Evolutionary conservation across 64 coral and sea anemone species (phyloP).

Genomic region (Montipora capricornis): DNA sequence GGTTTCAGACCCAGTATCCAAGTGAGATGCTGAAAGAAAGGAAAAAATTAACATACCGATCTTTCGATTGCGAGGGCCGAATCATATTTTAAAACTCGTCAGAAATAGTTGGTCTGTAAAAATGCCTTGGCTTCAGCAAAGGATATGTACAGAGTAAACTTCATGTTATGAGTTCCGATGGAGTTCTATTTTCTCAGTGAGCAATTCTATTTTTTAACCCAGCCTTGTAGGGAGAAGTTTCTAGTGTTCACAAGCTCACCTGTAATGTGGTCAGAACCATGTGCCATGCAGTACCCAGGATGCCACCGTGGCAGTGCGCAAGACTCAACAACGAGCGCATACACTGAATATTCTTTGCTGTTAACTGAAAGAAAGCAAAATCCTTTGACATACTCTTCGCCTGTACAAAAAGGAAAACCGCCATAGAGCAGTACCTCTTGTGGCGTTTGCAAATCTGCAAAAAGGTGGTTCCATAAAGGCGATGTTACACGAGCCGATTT

Average conservation of each 20-base stretch:
- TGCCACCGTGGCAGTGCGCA: slow-evolving; percentile 95
- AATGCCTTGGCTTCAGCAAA: too few species aligned
- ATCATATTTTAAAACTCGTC: too few species aligned
- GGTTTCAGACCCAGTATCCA: slow-evolving; percentile 97
- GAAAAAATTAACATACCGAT: neutral
- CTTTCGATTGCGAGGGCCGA: too few species aligned
- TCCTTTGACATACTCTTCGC: neutral
- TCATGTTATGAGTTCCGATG: neutral
- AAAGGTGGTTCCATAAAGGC: too few species aligned
- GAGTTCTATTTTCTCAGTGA: neutral
- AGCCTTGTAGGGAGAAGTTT: neutral
- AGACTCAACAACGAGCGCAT: slow-evolving; percentile 93
- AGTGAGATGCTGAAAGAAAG: slow-evolving; percentile 78
- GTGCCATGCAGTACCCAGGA: slow-evolving; percentile 92
- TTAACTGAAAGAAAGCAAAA: slow-evolving; percentile 67
- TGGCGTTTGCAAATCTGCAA: neutral
- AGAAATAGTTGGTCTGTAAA: too few species aligned
- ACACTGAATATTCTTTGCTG: slow-evolving; percentile 96
- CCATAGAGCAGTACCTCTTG: neutral
- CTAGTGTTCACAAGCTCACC: slow-evolving; percentile 29
- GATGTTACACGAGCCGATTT: too few species aligned
- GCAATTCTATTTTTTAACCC: too few species aligned
- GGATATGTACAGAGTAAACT: neutral
- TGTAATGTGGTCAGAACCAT: slow-evolving; percentile 95
- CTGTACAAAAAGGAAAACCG: neutral